Conservation (phyloP, 2,888 invertebrate genomes). For the Escarpia spicata region DNA sequence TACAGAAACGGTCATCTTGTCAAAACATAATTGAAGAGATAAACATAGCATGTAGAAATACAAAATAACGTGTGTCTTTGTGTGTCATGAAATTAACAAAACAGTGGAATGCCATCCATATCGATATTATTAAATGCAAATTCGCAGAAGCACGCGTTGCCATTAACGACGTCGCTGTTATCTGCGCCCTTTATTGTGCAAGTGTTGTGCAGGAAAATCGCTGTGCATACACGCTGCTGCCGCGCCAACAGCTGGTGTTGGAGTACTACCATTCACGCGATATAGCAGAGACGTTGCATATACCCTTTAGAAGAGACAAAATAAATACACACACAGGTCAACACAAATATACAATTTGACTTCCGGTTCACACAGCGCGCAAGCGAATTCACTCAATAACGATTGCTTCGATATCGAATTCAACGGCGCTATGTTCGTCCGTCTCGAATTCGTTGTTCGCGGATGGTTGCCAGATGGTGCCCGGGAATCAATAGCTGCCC, state of each 20-base stretch:
- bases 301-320: background rate
- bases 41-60: background rate
- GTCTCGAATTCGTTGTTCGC: background rate
- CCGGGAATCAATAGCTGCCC: background rate
- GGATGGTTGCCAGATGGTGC: background rate
- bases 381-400: background rate
- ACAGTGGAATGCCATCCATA: too few relatives aligned
- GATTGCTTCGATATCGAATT: background rate
- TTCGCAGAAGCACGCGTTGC: background rate
- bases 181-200: background rate
- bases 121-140: background rate
- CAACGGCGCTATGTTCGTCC: background rate
- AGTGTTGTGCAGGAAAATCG: background rate
- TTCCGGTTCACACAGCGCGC: background rate
- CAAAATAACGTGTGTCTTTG: background rate
- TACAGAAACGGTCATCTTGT: background rate
- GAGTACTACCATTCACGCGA: background rate
- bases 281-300: constrained; percentile 9
- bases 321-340: background rate
- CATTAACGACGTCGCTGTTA: background rate
- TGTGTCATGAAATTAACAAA: too few relatives aligned
- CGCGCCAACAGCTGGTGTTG: background rate
- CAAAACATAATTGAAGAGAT: background rate
- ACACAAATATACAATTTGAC: background rate
- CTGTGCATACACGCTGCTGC: background rate